phyloP scores from a whole-genome alignment of 2,888 invertebrate genomes.

The Tanypteryx hageni region DNA sequence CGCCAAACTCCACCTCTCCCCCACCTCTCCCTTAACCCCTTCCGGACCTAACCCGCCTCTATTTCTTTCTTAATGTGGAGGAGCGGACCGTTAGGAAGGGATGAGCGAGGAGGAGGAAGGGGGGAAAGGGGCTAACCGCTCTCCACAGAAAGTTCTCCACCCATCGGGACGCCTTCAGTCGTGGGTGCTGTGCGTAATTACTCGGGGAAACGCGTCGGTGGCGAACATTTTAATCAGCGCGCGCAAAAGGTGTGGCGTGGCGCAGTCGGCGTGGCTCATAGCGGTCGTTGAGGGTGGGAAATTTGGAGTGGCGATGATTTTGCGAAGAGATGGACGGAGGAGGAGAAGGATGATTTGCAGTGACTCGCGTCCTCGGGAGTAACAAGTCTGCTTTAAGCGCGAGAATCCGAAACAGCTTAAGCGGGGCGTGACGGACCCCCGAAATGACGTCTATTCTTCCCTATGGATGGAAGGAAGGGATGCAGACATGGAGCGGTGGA shows the following conservation, averaged over 20 bases:
- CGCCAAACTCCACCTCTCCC: neutral
- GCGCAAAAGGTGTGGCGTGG: constrained; percentile 45
- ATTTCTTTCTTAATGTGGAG: neutral
- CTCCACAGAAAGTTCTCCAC: neutral
- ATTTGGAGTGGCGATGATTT: neutral
- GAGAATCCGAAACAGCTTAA: neutral
- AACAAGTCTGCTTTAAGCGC: constrained; percentile 28
- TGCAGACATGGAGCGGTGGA: neutral
- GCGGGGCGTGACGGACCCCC: constrained; percentile 5
- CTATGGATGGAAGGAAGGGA: neutral
- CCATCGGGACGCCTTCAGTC: neutral
- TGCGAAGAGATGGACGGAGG: too few relatives aligned
- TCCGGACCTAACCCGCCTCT: neutral
- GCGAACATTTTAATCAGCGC: constrained; percentile 57
- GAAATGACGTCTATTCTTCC: neutral
- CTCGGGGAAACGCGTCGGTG: constrained; percentile 38
- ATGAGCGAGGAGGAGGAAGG: neutral
- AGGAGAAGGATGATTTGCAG: neutral
- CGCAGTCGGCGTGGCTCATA: neutral
- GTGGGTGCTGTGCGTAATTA: constrained; percentile 34
- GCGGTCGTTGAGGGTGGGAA: neutral
- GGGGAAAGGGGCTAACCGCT: neutral
- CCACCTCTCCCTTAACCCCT: too few relatives aligned
- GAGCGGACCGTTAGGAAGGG: neutral
- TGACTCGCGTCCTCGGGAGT: neutral